Conservation (phyloP, 2,113 vertebrate species). For the Hemibagrus wyckioides region DNA sequence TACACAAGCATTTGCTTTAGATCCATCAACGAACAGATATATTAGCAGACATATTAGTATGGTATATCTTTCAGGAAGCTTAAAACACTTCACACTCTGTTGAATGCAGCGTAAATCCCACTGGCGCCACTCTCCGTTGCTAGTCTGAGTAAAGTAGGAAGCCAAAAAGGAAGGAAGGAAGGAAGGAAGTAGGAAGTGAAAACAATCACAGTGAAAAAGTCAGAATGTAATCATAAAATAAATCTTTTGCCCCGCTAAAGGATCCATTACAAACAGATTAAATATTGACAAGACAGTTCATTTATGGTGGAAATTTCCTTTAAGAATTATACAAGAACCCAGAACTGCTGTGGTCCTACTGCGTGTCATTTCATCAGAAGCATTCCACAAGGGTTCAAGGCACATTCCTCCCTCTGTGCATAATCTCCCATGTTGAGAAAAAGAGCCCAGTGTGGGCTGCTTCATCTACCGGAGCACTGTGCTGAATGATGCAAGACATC, state of each 20-base stretch:
- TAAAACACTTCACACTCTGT: neutral
- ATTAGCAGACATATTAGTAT: neutral
- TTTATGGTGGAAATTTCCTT: neutral
- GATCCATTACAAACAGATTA: neutral
- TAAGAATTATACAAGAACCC: neutral
- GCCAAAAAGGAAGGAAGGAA: no score
- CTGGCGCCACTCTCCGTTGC: neutral
- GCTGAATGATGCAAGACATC: slow-evolving; percentile 61
- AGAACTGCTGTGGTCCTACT: neutral
- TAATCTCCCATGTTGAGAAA: slow-evolving; percentile 17
- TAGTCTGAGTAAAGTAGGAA: neutral
- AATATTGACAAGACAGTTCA: neutral
- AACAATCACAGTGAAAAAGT: neutral
- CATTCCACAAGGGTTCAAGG: slow-evolving; percentile 7
- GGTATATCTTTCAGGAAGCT: neutral
- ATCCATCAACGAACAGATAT: neutral
- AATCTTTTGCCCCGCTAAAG: neutral
- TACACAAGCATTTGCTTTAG: neutral
- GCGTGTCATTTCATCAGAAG: slow-evolving; percentile 8
- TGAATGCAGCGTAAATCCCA: neutral
- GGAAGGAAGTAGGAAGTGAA: no score
- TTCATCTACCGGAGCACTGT: slow-evolving; percentile 43
- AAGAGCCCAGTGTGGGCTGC: neutral
- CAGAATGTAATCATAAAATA: neutral
- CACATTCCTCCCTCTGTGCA: slow-evolving; percentile 14